phyloP scores from a whole-genome alignment of 2,888 invertebrate genomes.

The Cosmia pyralina region DNA sequence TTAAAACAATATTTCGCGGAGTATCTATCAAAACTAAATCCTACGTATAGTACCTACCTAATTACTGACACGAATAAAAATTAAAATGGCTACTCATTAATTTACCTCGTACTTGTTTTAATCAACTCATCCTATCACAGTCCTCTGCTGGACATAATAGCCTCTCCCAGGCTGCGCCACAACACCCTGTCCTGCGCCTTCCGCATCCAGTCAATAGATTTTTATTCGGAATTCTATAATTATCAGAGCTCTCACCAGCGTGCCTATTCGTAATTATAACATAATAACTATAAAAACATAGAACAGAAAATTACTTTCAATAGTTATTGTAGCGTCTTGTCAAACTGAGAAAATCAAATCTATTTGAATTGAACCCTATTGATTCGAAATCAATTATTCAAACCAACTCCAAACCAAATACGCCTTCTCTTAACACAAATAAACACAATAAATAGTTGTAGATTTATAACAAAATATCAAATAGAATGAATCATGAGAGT shows the following conservation, averaged over 20 bases:
- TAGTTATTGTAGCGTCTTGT: neutral
- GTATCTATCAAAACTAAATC: neutral
- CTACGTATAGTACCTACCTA: no score
- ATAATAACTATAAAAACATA: neutral
- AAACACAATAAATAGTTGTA: constrained; percentile 48
- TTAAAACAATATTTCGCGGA: neutral
- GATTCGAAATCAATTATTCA: constrained; percentile 8
- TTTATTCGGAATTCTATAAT: neutral
- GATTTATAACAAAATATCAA: constrained; percentile 63
- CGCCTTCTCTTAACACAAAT: constrained; percentile 38
- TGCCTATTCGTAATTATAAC: neutral
- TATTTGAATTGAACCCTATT: neutral
- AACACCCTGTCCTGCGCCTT: neutral
- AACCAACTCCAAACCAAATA: constrained; percentile 13
- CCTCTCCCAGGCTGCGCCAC: neutral
- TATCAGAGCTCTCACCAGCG: neutral
- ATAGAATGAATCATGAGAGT: constrained; percentile 69
- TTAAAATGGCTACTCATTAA: neutral
- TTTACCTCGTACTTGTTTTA: neutral
- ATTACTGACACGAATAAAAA: no score
- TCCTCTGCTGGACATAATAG: neutral
- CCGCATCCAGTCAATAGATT: neutral
- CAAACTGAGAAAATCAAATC: neutral
- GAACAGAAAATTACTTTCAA: neutral
- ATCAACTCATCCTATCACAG: neutral